Conservation (phyloP, 2,113 vertebrate species). For the Loxodonta africana region DNA sequence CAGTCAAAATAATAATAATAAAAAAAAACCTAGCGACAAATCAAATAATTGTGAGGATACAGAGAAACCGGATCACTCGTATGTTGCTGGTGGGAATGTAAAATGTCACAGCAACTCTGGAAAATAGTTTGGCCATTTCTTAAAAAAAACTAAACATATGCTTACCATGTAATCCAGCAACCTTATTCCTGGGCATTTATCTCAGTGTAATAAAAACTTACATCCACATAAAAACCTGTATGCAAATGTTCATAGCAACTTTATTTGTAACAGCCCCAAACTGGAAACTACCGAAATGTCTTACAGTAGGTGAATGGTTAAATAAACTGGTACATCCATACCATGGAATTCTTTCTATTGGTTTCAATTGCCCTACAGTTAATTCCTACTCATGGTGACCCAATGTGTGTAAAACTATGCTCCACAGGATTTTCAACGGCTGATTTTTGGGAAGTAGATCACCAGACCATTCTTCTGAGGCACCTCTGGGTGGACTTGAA, state of each 20-base stretch:
- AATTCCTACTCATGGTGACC: too few species aligned
- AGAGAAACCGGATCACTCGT: not conserved
- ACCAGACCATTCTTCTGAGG: too few species aligned
- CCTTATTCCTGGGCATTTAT: not conserved
- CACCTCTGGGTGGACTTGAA: too few species aligned
- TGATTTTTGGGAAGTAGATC: too few species aligned
- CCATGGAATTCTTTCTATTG: not conserved
- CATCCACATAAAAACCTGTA: not conserved
- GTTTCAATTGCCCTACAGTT: too few species aligned
- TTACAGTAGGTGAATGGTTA: not conserved
- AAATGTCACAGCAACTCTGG: not conserved
- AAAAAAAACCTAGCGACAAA: not conserved
- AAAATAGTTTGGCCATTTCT: not conserved
- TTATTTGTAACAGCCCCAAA: not conserved
- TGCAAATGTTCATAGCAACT: not conserved
- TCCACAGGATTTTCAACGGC: too few species aligned
- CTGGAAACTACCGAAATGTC: not conserved
- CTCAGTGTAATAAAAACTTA: not conserved
- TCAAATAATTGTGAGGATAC: not conserved
- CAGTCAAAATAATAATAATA: not conserved
- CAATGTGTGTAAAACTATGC: too few species aligned
- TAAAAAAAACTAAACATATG: not conserved
- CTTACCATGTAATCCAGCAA: not conserved
- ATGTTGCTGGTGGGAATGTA: not conserved
- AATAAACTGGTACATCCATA: not conserved